Conservation (phyloP, 2,888 invertebrate species). For the Tuberolachnus salignus region DNA sequence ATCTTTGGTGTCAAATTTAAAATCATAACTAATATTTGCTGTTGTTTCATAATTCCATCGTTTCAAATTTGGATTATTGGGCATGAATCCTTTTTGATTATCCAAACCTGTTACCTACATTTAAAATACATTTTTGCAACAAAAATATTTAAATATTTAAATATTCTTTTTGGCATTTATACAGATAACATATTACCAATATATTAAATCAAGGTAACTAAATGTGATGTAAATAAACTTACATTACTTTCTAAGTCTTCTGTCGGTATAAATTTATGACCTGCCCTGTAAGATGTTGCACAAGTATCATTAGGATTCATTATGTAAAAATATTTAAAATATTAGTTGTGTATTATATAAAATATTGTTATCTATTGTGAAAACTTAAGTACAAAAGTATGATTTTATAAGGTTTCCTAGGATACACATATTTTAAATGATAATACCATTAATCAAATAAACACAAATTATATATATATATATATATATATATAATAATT, state of each 20-base stretch:
- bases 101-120: slow-evolving; percentile 23
- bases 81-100: background rate
- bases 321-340: background rate
- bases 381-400: no score
- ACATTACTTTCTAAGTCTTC: slow-evolving; percentile 44
- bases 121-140: background rate
- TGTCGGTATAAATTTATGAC: slow-evolving; percentile 32
- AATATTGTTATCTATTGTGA: no score
- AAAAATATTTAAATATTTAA: background rate
- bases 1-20: slow-evolving; percentile 15
- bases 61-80: slow-evolving; percentile 35
- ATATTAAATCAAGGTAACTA: no score
- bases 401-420: slow-evolving; percentile 31
- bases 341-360: background rate
- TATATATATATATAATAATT: no score
- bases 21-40: slow-evolving; percentile 6
- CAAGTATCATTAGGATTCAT: background rate
- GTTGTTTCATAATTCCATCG: slow-evolving; percentile 48
- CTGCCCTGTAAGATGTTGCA: slow-evolving; percentile 22
- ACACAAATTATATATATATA: no score
- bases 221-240: background rate
- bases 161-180: background rate
- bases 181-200: no score
- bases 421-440: slow-evolving; percentile 4
- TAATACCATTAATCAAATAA: background rate